Conservation (phyloP, 2,888 invertebrate genomes). For the Nudaria mundana region DNA sequence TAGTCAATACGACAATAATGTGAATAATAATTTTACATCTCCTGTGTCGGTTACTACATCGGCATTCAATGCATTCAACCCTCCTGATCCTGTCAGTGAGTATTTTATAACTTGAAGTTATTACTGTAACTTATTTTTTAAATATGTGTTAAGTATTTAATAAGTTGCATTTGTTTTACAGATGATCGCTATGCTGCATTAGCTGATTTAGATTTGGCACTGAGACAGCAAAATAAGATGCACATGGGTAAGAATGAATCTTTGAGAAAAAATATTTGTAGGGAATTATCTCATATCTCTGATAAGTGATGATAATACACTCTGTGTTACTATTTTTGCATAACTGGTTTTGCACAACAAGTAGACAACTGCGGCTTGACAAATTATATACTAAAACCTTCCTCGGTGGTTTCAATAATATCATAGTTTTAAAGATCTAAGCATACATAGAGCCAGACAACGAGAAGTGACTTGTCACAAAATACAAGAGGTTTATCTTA, state of each 20-base stretch:
- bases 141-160: background rate
- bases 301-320: too few species aligned
- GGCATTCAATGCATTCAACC: conserved; percentile 55
- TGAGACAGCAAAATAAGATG: conserved; percentile 81
- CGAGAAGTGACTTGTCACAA: too few species aligned
- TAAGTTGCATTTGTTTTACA: conserved; percentile 41
- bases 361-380: too few species aligned
- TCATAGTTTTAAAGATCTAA: too few species aligned
- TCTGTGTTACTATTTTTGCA: too few species aligned
- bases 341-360: too few species aligned
- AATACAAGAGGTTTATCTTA: too few species aligned
- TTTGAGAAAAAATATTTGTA: too few species aligned
- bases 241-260: conserved; percentile 69
- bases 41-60: conserved; percentile 69
- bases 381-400: too few species aligned
- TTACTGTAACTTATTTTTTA: background rate
- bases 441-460: too few species aligned
- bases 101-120: conserved; percentile 9
- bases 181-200: conserved; percentile 97
- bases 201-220: conserved; percentile 93
- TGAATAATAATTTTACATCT: conserved; percentile 58
- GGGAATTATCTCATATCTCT: too few species aligned
- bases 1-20: conserved; percentile 65
- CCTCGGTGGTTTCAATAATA: too few species aligned
- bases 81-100: conserved; percentile 57